A percentile compares a stretch with the other conserved stretches of the same genome.
These are phyloP conservation scores for Corvus cornix DNA, from an alignment of 2,113 vertebrate genomes.

Conservation along the genomic window DNA sequence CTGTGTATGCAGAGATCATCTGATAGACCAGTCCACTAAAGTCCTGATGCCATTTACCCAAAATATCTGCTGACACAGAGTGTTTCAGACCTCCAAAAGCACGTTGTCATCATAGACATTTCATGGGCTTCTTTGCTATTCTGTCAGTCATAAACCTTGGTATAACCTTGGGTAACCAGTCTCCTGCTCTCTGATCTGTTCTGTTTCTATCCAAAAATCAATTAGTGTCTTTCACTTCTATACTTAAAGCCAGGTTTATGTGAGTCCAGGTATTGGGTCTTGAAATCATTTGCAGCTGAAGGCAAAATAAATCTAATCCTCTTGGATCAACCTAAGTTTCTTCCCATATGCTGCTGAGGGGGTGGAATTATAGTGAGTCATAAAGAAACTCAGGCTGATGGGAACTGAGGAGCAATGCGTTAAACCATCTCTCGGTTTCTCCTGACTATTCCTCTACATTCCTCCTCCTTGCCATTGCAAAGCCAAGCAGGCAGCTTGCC, in stretches of 20 bases:
- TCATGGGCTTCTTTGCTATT: neutral
- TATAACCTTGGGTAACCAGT: neutral
- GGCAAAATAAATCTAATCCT: neutral
- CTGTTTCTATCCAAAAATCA: neutral
- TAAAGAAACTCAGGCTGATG: neutral
- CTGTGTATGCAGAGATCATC: neutral
- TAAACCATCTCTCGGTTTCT: neutral
- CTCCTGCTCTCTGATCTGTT: neutral
- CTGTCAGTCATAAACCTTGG: neutral
- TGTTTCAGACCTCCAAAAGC: neutral
- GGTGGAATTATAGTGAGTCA: neutral
- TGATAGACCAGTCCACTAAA: neutral
- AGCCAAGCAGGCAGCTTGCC: neutral
- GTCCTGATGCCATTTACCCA: neutral
- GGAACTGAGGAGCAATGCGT: neutral
- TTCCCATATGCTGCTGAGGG: neutral
- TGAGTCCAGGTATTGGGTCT: neutral
- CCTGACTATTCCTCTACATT: neutral
- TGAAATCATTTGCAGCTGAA: neutral
- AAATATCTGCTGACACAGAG: neutral
- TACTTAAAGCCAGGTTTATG: neutral
- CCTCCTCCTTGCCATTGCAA: neutral
- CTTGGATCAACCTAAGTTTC: neutral
- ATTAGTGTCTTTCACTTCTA: neutral
- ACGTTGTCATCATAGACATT: fast-evolving